Evolutionary conservation across 2,113 vertebrate species (phyloP).

Genomic region (Austrofundulus limnaeus): DNA sequence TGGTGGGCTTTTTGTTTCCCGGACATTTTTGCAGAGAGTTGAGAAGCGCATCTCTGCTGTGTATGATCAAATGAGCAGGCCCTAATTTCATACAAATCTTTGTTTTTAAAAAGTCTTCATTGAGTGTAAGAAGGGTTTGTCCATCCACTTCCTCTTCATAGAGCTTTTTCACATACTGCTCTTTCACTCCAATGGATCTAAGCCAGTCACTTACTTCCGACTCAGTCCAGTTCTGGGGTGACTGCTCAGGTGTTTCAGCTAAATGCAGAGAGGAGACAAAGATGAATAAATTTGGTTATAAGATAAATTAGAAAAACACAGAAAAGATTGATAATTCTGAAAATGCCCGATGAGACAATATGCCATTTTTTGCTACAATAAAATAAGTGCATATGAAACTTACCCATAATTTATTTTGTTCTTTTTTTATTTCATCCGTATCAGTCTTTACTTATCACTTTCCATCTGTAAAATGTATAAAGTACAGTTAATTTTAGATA

Average conservation of each 20-base stretch:
- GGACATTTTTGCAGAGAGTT: constrained; percentile 12
- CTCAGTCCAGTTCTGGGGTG: constrained; percentile 77
- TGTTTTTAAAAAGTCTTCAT: constrained; percentile 73
- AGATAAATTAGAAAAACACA: background rate
- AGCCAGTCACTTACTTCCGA: constrained; percentile 80
- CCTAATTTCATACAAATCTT: constrained; percentile 77
- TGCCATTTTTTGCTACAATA: too few relatives aligned
- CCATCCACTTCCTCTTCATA: constrained; percentile 80
- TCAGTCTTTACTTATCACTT: background rate
- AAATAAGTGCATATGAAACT: constrained; percentile 1
- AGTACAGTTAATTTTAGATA: background rate
- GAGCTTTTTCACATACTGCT: constrained; percentile 73
- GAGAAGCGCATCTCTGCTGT: constrained; percentile 72
- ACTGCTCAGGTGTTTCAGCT: constrained; percentile 53
- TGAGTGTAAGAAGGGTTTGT: constrained; percentile 62
- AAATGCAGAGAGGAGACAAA: constrained; percentile 7
- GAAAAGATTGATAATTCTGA: background rate
- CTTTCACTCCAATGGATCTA: constrained; percentile 73
- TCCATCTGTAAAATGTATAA: constrained; percentile 19
- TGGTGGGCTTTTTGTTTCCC: constrained; percentile 14
- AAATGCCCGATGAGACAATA: too few relatives aligned
- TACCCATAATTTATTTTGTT: constrained; percentile 37
- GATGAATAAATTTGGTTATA: background rate
- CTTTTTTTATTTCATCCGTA: background rate
- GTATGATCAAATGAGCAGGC: constrained; percentile 76